Base-by-base conservation (phyloP, 2,888 invertebrate species). In the Lasioglossum oenotherae region DNA sequence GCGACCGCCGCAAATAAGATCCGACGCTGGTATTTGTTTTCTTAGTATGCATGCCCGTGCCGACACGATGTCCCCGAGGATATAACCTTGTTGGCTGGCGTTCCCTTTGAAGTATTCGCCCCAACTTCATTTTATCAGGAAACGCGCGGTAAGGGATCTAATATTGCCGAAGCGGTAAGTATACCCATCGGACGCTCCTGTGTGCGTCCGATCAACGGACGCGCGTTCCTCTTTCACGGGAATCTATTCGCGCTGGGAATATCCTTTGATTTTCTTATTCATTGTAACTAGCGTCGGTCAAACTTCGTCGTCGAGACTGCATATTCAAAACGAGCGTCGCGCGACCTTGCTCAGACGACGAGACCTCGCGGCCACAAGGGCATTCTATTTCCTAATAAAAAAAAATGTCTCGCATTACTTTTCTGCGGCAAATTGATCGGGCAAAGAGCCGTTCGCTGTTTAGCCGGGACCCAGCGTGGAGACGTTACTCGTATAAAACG, bases 61-160 rank as follows among this genome's bases (percentile, higher is more conserved):
- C 71, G 76, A 57, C 78, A 74, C 69, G 82, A 83, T 87, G 90
- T 90, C 88, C 84, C 88, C 73, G 82, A 72, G 87, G 82, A 81
- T 89, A 90, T 89, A 88, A 87, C 81, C 88, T 74, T 82, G 86
- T 87, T 86, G 85, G 84, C 85, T 80, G 82, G 85, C 82, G 87
- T 86, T 90, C 83, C 88, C 92, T 93, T 93, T 93, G 92, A 92
- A 89, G 91, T 88, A 91, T 86, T 80, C 84, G 83, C 82, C 82
- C 78, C 86, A 86, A 89, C 88, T 88, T 91, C 90, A 85, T 92
- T 92, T 90, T 92, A 91, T 92, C 88, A 89, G 88, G 88, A 90
- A 92, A 89, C 89, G 85, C 87, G 87, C 86, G 89, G 89, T 86
- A 88, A 87, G 84, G 88, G 90, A 92, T 92, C 92, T 92, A 90